Evolutionary conservation across 2,113 vertebrate genomes (phyloP).

Genomic region (Conger conger): DNA sequence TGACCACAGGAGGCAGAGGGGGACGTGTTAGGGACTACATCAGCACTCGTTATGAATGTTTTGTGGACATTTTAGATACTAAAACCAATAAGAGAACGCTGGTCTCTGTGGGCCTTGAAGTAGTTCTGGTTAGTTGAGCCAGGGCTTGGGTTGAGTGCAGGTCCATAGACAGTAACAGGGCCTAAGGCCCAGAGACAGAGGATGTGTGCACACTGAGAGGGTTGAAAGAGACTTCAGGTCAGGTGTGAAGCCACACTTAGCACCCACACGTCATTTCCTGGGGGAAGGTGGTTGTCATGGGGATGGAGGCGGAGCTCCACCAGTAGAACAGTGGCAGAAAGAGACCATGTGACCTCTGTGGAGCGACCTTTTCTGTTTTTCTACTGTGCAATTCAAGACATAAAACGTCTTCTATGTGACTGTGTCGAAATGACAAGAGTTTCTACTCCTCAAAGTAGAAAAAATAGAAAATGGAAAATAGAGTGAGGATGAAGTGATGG

Average conservation of each 20-base stretch:
- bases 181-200: neutral
- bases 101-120: too few relatives aligned
- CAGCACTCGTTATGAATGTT: too few relatives aligned
- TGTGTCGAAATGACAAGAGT: neutral
- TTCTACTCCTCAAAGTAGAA: neutral
- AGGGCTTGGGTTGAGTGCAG: neutral
- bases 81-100: too few relatives aligned
- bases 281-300: neutral
- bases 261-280: conserved; percentile 3
- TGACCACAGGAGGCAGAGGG: too few relatives aligned
- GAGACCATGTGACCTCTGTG: neutral
- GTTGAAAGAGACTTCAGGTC: conserved; percentile 8
- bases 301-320: neutral
- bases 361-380: neutral
- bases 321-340: neutral
- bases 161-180: neutral
- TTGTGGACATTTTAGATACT: too few relatives aligned
- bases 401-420: neutral
- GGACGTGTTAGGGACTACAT: too few relatives aligned
- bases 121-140: neutral
- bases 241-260: conserved; percentile 8
- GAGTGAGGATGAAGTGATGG: too few relatives aligned
- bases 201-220: neutral
- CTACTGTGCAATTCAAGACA: neutral
- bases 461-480: neutral